phyloP scores from a whole-genome alignment of 2,113 vertebrate genomes.

The Oxyura jamaicensis region DNA sequence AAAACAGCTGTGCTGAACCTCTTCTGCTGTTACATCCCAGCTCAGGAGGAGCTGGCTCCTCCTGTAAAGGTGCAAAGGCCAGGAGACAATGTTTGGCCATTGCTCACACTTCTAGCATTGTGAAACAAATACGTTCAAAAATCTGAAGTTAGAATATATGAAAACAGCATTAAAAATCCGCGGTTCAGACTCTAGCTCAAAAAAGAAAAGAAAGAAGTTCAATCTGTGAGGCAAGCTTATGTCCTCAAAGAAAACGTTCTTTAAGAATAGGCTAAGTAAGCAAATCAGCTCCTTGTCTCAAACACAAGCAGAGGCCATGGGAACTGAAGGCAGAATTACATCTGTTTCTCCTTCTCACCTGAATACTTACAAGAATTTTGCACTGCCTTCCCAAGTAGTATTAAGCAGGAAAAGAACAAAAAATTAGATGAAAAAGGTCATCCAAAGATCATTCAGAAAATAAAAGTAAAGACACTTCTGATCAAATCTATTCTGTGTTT shows the following conservation, averaged over 20 bases:
- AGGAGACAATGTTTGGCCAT: not conserved
- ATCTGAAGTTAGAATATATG: not conserved
- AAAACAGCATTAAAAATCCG: not conserved
- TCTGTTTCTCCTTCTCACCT: not conserved
- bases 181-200: not conserved
- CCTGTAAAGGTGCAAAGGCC: not conserved
- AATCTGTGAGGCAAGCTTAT: not conserved
- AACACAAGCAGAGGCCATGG: not conserved
- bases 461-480: not conserved
- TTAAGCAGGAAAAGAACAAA: not conserved
- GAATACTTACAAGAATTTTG: not conserved
- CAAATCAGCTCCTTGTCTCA: not conserved
- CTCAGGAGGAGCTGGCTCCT: not conserved
- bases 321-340: not conserved
- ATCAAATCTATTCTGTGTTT: not conserved
- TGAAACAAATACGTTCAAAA: not conserved
- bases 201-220: not conserved
- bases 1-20: not conserved
- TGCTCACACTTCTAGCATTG: not conserved
- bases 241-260: not conserved
- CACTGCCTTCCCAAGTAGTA: not conserved
- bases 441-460: not conserved
- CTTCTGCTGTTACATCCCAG: not conserved
- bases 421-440: not conserved
- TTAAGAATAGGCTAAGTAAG: not conserved